Percentiles rank a stretch among this genome's conserved stretches.
Conservation (phyloP, 30 jellyfish, hydroid and myxozoan genomes). For the Aurelia sp. region DNA sequence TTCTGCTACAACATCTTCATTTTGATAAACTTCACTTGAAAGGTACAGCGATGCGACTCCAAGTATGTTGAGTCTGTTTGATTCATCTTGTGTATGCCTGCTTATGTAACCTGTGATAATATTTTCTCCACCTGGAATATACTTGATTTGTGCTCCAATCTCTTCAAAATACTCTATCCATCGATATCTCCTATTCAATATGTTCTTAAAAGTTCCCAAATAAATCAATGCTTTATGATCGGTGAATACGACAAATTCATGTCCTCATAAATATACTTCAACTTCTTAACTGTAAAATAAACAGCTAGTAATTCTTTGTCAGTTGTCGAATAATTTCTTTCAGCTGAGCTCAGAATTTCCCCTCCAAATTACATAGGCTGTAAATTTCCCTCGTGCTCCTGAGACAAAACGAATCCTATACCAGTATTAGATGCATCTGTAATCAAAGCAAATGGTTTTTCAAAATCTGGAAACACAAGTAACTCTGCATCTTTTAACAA, state of each 20-base stretch:
- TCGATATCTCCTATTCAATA: too few relatives aligned
- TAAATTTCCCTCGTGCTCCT: slow-evolving; percentile 2
- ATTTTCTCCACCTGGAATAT: too few relatives aligned
- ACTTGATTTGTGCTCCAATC: too few relatives aligned
- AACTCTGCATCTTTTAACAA: background rate
- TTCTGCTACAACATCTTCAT: slow-evolving; percentile 10
- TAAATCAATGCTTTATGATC: too few relatives aligned
- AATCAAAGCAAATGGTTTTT: slow-evolving; percentile 10
- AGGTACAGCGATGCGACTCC: background rate
- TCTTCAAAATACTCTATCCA: too few relatives aligned
- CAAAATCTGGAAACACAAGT: background rate
- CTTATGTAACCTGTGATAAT: background rate
- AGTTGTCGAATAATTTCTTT: slow-evolving; percentile 19
- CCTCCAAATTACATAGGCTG: slow-evolving; percentile 7
- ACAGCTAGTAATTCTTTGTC: slow-evolving; percentile 1
- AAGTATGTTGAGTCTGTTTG: too few relatives aligned
- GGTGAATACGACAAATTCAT: background rate
- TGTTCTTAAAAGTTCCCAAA: too few relatives aligned
- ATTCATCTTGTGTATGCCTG: background rate
- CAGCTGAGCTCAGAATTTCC: background rate
- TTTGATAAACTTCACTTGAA: background rate
- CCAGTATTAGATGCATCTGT: slow-evolving; percentile 10
- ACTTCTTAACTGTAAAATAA: too few relatives aligned
- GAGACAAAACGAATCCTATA: background rate
- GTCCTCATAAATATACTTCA: background rate